Evolutionary conservation across 2,888 invertebrate genomes (phyloP).

Genomic region (Netelia melanura): DNA sequence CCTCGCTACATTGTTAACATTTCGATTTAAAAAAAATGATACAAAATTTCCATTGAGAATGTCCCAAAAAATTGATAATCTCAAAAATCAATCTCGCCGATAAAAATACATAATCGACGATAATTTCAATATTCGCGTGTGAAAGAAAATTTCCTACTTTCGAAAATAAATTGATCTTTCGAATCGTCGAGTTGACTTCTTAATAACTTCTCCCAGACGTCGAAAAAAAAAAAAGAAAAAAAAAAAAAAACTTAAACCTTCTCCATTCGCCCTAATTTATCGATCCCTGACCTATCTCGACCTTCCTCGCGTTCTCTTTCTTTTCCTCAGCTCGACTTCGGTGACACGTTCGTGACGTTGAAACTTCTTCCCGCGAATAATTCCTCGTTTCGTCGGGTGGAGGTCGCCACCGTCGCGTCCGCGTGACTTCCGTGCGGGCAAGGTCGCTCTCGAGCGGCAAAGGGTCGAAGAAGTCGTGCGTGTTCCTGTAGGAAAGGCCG

Average conservation of each 20-base stretch:
- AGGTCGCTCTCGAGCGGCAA: slow-evolving; percentile 47
- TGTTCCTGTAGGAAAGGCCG: slow-evolving; percentile 37
- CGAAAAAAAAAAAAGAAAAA: neutral
- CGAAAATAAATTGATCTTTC: no score
- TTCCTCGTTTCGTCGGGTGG: neutral
- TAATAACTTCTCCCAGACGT: no score
- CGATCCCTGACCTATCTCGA: slow-evolving; percentile 58
- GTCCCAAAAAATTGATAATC: no score
- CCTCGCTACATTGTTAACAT: no score
- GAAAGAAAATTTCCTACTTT: no score
- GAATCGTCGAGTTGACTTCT: no score
- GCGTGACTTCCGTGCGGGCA: slow-evolving; percentile 49
- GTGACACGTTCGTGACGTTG: no score
- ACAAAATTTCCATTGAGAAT: no score
- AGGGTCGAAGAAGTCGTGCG: slow-evolving; percentile 52
- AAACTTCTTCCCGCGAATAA: slow-evolving; percentile 40
- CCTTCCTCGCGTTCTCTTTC: slow-evolving; percentile 1
- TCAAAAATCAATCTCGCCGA: no score
- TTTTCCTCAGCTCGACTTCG: neutral
- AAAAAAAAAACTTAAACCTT: neutral
- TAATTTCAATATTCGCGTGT: no score
- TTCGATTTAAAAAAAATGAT: no score
- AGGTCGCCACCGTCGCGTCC: neutral
- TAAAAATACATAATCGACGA: no score
- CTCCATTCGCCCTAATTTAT: slow-evolving; percentile 5